phyloP scores from a whole-genome alignment of 1,140 invertebrate genomes.

The Plutomurus gul region DNA sequence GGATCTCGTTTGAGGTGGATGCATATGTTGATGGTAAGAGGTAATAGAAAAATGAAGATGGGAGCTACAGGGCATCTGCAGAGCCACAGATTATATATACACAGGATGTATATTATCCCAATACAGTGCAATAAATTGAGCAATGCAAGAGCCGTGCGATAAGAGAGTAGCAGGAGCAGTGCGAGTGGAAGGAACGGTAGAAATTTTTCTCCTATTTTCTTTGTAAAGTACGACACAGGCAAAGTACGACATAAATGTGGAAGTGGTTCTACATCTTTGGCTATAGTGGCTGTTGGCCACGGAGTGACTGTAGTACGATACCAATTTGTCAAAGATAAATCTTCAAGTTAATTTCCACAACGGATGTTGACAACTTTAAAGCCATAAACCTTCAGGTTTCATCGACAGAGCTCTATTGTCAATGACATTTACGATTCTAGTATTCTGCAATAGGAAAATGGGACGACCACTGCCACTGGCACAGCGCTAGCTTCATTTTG shows the following conservation, averaged over 20 bases:
- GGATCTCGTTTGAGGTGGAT: no score
- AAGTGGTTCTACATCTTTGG: neutral
- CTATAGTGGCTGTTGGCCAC: neutral
- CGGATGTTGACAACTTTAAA: slow-evolving; percentile 29
- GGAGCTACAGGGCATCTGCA: no score
- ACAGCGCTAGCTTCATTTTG: neutral
- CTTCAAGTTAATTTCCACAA: slow-evolving; percentile 24
- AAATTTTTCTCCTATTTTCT: neutral
- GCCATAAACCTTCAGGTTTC: slow-evolving; percentile 22
- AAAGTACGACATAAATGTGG: slow-evolving; percentile 3
- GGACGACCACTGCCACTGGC: neutral
- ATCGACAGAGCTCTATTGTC: slow-evolving; percentile 26
- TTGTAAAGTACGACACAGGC: neutral
- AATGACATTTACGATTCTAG: slow-evolving; percentile 22
- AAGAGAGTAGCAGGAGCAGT: neutral
- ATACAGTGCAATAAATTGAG: neutral
- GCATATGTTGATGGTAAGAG: no score
- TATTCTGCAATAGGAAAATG: slow-evolving; percentile 11
- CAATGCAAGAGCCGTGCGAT: neutral
- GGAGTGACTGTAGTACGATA: slow-evolving; percentile 15
- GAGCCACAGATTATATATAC: no score
- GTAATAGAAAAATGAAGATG: no score
- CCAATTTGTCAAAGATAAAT: slow-evolving; percentile 27
- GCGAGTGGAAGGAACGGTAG: no score
- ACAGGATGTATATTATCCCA: no score